Conservation (phyloP, 2,113 vertebrate species). For the Progne subis region DNA sequence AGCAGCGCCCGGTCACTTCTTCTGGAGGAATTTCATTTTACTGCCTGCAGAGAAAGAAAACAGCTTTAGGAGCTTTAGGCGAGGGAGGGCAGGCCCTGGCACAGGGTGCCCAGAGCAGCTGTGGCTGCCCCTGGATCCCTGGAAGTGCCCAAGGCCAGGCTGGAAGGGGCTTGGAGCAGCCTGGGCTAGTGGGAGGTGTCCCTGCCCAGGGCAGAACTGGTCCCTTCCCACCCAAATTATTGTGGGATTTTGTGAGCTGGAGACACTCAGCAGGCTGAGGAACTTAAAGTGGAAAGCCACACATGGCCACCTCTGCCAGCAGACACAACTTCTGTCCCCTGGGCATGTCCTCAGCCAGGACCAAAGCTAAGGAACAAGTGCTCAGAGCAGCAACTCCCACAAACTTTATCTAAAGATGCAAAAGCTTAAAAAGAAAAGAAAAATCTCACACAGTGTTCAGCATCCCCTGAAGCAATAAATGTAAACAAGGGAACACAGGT, state of each 20-base stretch:
- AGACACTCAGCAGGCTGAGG: background rate
- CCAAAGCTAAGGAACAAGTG: accelerated
- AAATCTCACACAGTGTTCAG: background rate
- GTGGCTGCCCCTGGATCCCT: background rate
- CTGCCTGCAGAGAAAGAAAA: conserved; percentile 59
- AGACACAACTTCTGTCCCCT: background rate
- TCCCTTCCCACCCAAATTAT: background rate
- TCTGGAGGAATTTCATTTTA: conserved; percentile 81
- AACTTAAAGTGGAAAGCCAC: background rate
- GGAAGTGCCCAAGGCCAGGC: accelerated
- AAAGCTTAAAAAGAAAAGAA: background rate
- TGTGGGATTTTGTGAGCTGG: background rate
- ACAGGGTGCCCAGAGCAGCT: background rate
- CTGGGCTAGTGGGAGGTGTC: background rate
- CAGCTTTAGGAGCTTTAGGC: background rate
- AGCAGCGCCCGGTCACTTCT: conserved; percentile 57
- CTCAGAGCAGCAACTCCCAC: background rate
- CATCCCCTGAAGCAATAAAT: background rate
- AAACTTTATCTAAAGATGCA: background rate
- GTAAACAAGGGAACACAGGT: background rate
- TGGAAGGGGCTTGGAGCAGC: background rate
- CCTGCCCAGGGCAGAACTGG: background rate
- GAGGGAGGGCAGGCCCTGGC: background rate
- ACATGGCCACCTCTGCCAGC: background rate
- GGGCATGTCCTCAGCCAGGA: accelerated